Evolutionary conservation across 2,113 vertebrate species (phyloP), one percentile per base, ranked within the genome.

Genomic region (Dolichotis patagonum): DNA sequence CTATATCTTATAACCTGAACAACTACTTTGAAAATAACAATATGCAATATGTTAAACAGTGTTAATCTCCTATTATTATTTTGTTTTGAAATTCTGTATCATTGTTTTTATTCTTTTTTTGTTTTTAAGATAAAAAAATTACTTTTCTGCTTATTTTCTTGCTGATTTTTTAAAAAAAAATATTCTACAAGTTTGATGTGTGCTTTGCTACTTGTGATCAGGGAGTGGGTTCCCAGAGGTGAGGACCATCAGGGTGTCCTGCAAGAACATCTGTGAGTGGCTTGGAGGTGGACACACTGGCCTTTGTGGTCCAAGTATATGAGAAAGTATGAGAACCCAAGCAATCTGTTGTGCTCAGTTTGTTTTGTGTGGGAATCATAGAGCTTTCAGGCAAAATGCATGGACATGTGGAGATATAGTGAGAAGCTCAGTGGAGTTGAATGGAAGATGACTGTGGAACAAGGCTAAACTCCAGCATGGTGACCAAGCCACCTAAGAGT

Each of bases 131-230:
- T 56, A 56, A 56, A 54, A 16, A 54, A 19, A 19, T 56, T 56
- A 56, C 54, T 71, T 91, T 96, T 62, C 73, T 78, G 26, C n/a
- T 92, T 95, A 41, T 62, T 92, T 94, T 90, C 60, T 88, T 90
- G 20, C 56, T 92, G 52, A 24, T 49, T 86, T 88, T 58, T 32
- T 14, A 88, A 22, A 52, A 52, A 52, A 54, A 54, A 56, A 56
- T 52, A 56, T 54, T 93, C 69, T 41, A 17, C 20, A 88, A 28
- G 32, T 56, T 49, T 92, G 92, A 73, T 75, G 63, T 54, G 80
- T 69, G 52, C 85, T 93, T 96, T 86, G 30, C 41, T 52, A 92
- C 78, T 14, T n/a, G 20, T 58, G 8, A n/a, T 60, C 80, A 96
- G 80, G 52, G 87, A 84, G 85, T 63, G 11, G 49, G 17, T 54